These are phyloP conservation scores for Gasterosteus nipponicus DNA, from an alignment of 2,113 vertebrate genomes.

Conservation along the genomic window DNA sequence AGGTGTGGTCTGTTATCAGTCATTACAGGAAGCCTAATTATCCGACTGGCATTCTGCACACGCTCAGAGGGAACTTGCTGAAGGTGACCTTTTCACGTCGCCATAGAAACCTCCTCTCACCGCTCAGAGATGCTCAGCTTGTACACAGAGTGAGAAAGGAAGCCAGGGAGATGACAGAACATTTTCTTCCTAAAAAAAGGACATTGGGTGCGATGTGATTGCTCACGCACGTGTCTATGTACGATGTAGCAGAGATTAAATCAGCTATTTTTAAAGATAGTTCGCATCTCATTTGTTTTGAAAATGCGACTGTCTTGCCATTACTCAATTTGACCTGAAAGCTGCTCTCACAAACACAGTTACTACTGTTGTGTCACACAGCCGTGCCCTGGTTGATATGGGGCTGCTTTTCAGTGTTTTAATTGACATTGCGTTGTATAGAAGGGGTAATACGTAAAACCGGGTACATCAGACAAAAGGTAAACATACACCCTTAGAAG, in stretches of 20 bases:
- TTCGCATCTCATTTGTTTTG: slow-evolving; percentile 3
- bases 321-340: background rate
- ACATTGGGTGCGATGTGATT: slow-evolving; percentile 49
- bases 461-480: background rate
- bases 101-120: slow-evolving; percentile 84
- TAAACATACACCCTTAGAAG: background rate
- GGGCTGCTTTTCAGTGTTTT: background rate
- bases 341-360: background rate
- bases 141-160: slow-evolving; percentile 53
- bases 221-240: slow-evolving; percentile 16
- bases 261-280: background rate
- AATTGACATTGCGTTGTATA: background rate
- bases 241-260: slow-evolving; percentile 33
- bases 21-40: slow-evolving; percentile 84
- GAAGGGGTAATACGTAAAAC: background rate
- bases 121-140: slow-evolving; percentile 56
- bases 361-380: background rate
- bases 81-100: slow-evolving; percentile 86
- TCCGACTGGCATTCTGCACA: slow-evolving; percentile 78
- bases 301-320: background rate
- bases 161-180: slow-evolving; percentile 57
- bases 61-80: slow-evolving; percentile 80
- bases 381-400: background rate
- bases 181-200: slow-evolving; percentile 60
- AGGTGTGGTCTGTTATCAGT: slow-evolving; percentile 80